phyloP scores from a whole-genome alignment of 2,888 invertebrate species.

The Andrena hattorfiana region DNA sequence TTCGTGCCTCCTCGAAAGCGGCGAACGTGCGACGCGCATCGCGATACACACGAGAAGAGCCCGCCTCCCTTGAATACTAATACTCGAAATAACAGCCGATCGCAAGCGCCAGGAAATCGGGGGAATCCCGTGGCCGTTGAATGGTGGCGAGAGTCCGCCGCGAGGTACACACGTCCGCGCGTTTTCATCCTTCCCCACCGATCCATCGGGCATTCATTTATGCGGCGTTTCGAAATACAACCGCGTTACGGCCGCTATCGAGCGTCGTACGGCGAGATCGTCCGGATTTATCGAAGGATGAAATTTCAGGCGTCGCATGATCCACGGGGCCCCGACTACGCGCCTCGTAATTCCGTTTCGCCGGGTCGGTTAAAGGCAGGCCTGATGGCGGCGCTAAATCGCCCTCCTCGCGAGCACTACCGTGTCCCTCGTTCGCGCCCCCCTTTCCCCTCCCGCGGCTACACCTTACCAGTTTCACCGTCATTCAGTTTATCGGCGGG shows the following conservation, averaged over 20 bases:
- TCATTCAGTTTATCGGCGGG: slow-evolving; percentile 69
- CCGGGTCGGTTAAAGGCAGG: slow-evolving; percentile 19
- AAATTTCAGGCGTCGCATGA: slow-evolving; percentile 48
- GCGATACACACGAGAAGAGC: slow-evolving; percentile 23
- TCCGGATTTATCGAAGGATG: slow-evolving; percentile 47
- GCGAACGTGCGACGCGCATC: slow-evolving; percentile 24
- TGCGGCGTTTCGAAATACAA: slow-evolving; percentile 21
- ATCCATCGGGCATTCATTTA: slow-evolving; percentile 19
- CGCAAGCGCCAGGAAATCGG: slow-evolving; percentile 21
- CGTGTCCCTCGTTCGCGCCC: not conserved
- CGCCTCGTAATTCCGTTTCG: slow-evolving; percentile 31
- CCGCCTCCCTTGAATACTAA: slow-evolving; percentile 49
- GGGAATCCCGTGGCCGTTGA: not conserved
- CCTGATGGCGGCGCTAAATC: slow-evolving; percentile 44
- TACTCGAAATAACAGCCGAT: slow-evolving; percentile 39
- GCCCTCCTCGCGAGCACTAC: slow-evolving; percentile 26
- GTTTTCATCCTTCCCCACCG: not conserved
- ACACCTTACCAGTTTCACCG: slow-evolving; percentile 60
- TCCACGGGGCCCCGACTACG: slow-evolving; percentile 8
- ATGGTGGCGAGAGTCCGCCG: not conserved
- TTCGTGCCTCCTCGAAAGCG: slow-evolving; percentile 17
- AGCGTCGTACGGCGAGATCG: not conserved
- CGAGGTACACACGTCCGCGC: slow-evolving; percentile 6
- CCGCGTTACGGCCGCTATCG: slow-evolving; percentile 4
- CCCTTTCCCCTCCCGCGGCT: not conserved